Evolutionary conservation across 2,113 vertebrate genomes (phyloP).

Genomic region (Ptyas mucosa): DNA sequence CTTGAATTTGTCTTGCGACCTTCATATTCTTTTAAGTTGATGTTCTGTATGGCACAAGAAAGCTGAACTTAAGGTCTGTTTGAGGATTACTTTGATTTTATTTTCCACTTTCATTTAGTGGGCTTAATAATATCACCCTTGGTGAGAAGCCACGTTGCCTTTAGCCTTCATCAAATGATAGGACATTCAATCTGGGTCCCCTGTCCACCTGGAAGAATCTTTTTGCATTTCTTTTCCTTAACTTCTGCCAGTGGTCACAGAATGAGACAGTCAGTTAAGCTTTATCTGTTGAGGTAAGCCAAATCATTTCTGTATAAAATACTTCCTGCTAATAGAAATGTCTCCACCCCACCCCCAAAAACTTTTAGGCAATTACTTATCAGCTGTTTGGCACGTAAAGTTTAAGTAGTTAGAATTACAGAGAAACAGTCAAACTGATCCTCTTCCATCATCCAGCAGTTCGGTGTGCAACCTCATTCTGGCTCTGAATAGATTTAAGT

Average conservation of each 20-base stretch:
- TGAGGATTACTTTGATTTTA: not conserved
- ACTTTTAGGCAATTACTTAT: not conserved
- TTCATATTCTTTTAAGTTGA: not conserved
- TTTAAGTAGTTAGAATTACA: not conserved
- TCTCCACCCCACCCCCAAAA: not conserved
- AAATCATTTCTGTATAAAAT: not conserved
- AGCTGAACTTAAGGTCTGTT: not conserved
- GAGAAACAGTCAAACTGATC: not conserved
- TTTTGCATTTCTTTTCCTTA: not conserved
- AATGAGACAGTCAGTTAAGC: not conserved
- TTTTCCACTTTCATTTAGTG: not conserved
- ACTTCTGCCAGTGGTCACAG: not conserved
- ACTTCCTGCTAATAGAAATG: not conserved
- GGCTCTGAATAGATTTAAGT: not conserved
- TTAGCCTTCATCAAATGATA: not conserved
- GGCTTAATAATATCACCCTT: not conserved
- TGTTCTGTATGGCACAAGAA: not conserved
- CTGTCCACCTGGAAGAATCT: not conserved
- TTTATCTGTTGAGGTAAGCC: not conserved
- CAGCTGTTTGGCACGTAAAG: not conserved
- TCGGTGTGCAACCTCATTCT: not conserved
- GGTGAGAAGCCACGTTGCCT: not conserved
- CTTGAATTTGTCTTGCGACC: not conserved
- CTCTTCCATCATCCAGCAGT: not conserved
- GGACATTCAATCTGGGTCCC: not conserved